Conservation (phyloP, 2,797 vertebrate species). For the Vultur gryphus region DNA sequence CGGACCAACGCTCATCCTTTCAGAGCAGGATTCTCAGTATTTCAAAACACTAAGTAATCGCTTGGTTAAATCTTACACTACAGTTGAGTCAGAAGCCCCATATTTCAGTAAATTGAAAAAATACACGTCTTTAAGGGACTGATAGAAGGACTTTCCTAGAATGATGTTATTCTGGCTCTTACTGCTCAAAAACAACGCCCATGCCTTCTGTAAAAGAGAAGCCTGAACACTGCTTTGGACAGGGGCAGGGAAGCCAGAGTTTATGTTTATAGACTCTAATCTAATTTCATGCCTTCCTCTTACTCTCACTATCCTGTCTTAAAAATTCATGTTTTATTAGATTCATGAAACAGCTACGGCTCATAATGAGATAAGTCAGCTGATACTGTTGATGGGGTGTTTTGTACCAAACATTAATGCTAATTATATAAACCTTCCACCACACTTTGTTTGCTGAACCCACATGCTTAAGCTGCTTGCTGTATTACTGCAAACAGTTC, state of each 20-base stretch:
- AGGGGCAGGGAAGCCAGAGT: neutral
- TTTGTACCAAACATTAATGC: neutral
- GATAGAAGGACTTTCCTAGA: neutral
- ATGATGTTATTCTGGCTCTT: neutral
- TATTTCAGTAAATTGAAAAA: neutral
- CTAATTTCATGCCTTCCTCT: conserved; percentile 43
- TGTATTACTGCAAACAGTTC: neutral
- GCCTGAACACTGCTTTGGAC: neutral
- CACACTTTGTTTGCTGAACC: neutral
- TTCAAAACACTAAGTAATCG: neutral
- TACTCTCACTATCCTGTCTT: neutral
- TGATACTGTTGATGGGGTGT: neutral
- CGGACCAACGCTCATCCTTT: accelerated
- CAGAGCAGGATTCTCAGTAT: neutral
- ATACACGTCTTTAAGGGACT: neutral
- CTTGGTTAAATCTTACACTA: neutral
- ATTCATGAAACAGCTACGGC: neutral
- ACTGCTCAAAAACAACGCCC: neutral
- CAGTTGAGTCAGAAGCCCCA: neutral
- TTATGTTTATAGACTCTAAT: conserved; percentile 26
- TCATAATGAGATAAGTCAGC: conserved; percentile 15
- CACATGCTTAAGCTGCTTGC: neutral
- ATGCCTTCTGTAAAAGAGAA: neutral
- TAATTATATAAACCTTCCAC: conserved; percentile 40
- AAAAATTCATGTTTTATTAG: conserved; percentile 38